phyloP scores from a whole-genome alignment of 2,113 vertebrate genomes.

The Alligator sinensis region DNA sequence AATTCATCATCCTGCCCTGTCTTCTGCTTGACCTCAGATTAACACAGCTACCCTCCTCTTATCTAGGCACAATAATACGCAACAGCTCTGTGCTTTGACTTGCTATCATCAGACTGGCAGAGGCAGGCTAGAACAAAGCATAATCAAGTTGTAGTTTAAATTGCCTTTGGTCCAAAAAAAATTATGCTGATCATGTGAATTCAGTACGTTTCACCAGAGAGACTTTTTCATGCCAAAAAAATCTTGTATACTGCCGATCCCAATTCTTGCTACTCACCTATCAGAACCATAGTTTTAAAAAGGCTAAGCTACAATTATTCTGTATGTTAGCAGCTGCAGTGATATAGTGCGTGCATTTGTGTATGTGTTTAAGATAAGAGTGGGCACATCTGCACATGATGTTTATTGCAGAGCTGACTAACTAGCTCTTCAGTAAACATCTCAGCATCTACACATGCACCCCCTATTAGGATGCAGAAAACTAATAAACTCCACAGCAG shows the following conservation, averaged over 20 bases:
- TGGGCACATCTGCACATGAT: too few relatives aligned
- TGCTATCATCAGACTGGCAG: background rate
- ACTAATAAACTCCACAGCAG: too few relatives aligned
- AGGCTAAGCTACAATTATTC: background rate
- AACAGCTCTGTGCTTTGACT: background rate
- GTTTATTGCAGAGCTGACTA: too few relatives aligned
- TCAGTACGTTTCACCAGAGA: rapidly evolving
- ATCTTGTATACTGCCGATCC: background rate
- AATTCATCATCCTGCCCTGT: too few relatives aligned
- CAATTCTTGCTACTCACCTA: background rate
- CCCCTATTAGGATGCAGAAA: too few relatives aligned
- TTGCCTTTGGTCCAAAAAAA: background rate
- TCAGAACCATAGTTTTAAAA: background rate
- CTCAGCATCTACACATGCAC: too few relatives aligned
- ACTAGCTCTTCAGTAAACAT: too few relatives aligned
- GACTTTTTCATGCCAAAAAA: background rate
- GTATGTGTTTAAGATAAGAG: too few relatives aligned
- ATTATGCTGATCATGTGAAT: background rate
- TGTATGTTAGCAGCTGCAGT: background rate
- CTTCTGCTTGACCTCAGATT: background rate
- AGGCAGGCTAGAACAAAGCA: background rate
- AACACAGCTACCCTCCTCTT: background rate
- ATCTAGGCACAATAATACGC: background rate
- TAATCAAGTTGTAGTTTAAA: background rate
- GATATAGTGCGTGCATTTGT: background rate